These are phyloP conservation scores for Dryas iulia DNA, from an alignment of 1,140 invertebrate genomes.

Conservation along the genomic window DNA sequence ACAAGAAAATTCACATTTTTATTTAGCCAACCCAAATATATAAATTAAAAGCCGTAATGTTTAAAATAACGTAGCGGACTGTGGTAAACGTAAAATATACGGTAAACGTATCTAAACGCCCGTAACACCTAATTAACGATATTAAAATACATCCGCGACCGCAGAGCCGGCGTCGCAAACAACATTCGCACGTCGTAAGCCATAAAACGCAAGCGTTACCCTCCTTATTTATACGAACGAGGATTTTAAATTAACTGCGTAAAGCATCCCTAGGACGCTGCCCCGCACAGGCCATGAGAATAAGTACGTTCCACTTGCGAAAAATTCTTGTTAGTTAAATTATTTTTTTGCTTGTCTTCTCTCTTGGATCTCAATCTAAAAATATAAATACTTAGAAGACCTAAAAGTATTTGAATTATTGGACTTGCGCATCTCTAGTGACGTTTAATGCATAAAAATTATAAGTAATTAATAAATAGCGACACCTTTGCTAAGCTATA, in stretches of 20 bases:
- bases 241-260: slow-evolving; percentile 79
- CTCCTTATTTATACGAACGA: slow-evolving; percentile 76
- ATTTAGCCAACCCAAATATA: neutral
- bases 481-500: too few relatives aligned
- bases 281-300: slow-evolving; percentile 37
- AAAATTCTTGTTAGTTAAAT: neutral
- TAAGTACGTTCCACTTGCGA: slow-evolving; percentile 43
- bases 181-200: slow-evolving; percentile 74
- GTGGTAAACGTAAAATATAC: slow-evolving; percentile 38
- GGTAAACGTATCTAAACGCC: slow-evolving; percentile 45
- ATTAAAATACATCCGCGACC: slow-evolving; percentile 72
- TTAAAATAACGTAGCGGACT: neutral
- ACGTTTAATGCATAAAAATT: too few relatives aligned
- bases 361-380: too few relatives aligned
- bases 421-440: too few relatives aligned
- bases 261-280: slow-evolving; percentile 60
- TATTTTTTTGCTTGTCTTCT: too few relatives aligned
- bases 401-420: too few relatives aligned
- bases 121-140: slow-evolving; percentile 77
- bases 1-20: neutral
- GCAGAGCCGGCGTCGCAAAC: slow-evolving; percentile 57
- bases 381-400: too few relatives aligned
- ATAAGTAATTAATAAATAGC: too few relatives aligned
- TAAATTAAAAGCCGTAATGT: neutral
- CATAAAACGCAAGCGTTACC: slow-evolving; percentile 77